Percentiles rank a stretch among this genome's conserved stretches.
phyloP scores from a whole-genome alignment of 2,113 vertebrate genomes.

The Glaucidium brasilianum region DNA sequence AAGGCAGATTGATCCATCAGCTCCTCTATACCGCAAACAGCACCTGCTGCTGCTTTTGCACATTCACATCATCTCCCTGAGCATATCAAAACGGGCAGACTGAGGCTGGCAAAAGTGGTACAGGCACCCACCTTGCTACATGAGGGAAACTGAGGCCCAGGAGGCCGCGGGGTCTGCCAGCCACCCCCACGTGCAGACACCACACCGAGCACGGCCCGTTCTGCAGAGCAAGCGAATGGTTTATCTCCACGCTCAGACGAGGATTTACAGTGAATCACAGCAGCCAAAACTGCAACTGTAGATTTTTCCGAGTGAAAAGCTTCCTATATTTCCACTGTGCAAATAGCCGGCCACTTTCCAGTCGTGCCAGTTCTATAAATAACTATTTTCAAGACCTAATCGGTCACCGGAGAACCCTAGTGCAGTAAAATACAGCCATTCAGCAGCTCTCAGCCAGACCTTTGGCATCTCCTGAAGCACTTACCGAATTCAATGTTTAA shows the following conservation, averaged over 20 bases:
- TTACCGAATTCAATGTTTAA: background rate
- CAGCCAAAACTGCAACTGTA: background rate
- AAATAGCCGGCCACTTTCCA: background rate
- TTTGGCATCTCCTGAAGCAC: rapidly evolving
- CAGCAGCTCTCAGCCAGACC: background rate
- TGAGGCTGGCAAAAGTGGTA: background rate
- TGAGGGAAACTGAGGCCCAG: background rate
- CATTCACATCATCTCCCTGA: background rate
- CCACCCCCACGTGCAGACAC: rapidly evolving
- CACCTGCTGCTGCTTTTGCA: rapidly evolving
- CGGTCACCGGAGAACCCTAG: background rate
- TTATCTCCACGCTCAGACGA: rapidly evolving
- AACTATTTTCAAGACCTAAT: background rate
- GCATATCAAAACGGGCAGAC: background rate
- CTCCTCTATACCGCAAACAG: rapidly evolving
- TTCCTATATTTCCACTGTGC: background rate
- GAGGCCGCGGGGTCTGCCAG: background rate
- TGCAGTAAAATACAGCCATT: background rate
- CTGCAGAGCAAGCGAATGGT: background rate
- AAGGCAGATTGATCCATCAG: background rate
- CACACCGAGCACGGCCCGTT: rapidly evolving
- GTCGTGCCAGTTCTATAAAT: background rate
- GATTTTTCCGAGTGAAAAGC: background rate
- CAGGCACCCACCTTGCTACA: background rate
- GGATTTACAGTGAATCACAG: background rate